Base-by-base conservation (phyloP, 2,113 vertebrate species). In the Phylloscopus trochiloides region DNA sequence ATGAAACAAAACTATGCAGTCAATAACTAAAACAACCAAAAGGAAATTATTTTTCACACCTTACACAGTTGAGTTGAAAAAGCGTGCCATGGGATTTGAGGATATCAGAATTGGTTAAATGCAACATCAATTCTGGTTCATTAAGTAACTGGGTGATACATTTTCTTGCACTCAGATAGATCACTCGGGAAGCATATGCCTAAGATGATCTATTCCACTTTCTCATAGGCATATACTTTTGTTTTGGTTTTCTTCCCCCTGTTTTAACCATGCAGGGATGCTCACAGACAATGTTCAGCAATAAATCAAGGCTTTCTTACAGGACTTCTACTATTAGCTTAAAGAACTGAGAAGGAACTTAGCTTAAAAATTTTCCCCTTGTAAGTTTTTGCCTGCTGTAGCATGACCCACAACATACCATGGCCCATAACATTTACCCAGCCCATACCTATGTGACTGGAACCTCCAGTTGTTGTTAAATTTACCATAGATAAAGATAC, bases 391-490 rank as follows among this genome's bases (percentile, higher is more conserved):
- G 8, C 21, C 36, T 76, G 26, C 10, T 65, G 4, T 11, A 50
- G 61, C 31, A 65, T 43, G 47, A 57, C 11, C 42, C 25, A 4
- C 25, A 36, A 31, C 1, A 81, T 19, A 40, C 16, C 17, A 26
- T 6, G 17, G 47, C 12, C 59, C 17, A 9, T 0, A 2, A 32
- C 16, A 17, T 45, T 50, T 63, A 50, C 22, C 19, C 88, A 78
- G 48, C 7, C 40, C 16, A 3, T 6, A 47, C 0, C 2, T 29
- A 10, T 2, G 11, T 32, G 65, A 61, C 28, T 47, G 16, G 43
- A 92, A 32, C 24, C 18, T 95, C 32, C 42, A 58, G 34, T 34
- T 71, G 38, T 7, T 57, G 22, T 29, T 88, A 32, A 18, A n/a
- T 40, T 66, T 89, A 36, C 50, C 28, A 19, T 1, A 58, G 29